Conservation (phyloP, 2,888 invertebrate genomes). For the Habroteleia sp. region DNA sequence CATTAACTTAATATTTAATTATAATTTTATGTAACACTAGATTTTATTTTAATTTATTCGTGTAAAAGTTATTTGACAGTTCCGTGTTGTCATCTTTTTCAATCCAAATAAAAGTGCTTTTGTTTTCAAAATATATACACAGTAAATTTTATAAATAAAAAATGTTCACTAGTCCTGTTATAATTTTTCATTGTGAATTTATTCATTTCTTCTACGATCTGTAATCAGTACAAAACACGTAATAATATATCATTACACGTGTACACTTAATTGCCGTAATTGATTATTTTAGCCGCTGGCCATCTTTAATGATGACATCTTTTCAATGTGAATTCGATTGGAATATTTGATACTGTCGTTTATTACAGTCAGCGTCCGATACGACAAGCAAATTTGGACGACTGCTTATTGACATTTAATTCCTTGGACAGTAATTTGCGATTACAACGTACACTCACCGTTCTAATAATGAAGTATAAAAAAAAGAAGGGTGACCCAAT, state of each 20-base stretch:
- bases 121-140: too few species aligned
- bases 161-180: too few species aligned
- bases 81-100: too few species aligned
- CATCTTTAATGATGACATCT: conserved; percentile 11
- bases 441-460: conserved; percentile 53
- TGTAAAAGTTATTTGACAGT: too few species aligned
- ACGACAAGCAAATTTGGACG: conserved; percentile 41
- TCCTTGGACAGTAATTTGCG: conserved; percentile 55
- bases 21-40: too few species aligned
- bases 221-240: too few species aligned
- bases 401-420: conserved; percentile 51
- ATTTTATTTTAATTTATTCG: too few species aligned
- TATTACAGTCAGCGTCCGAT: conserved; percentile 14
- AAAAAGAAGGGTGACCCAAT: conserved; percentile 62
- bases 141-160: too few species aligned
- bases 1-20: too few species aligned
- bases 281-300: conserved; percentile 19
- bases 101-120: too few species aligned
- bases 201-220: too few species aligned
- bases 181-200: too few species aligned
- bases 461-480: conserved; percentile 49
- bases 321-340: conserved; percentile 9
- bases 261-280: conserved; percentile 23
- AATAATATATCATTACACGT: conserved; percentile 2
- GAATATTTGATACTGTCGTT: conserved; percentile 16